Base-by-base conservation (phyloP, 2,888 invertebrate species). In the Eremobia ochroleuca region DNA sequence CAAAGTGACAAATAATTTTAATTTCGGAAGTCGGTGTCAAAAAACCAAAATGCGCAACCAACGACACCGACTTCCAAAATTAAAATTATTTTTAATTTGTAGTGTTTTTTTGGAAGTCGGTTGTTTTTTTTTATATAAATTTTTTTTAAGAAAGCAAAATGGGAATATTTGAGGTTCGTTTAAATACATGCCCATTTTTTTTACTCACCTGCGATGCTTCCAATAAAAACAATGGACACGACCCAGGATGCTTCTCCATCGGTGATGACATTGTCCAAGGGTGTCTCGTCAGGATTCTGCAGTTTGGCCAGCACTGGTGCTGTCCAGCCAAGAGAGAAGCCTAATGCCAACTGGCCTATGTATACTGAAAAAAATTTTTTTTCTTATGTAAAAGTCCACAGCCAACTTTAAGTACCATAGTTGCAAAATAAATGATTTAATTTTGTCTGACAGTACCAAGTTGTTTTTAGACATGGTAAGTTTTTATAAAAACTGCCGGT, bases 351-450 rank as follows among this genome's bases (percentile, higher is more conserved):
- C 37, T 83, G 83, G 1, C 83, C 83, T 3, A 83, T 0, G 52
- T 83, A 83, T 55, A 83, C 82, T 83, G 75, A n/a, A 83, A 81
- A 40, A 25, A 5, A 8, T 28, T 37, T 69, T 21, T 34, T 62
- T 37, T n/a, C 25, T 13, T 34, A 34, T 21, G 15, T n/a, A n/a
- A 64, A n/a, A 15, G 64, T n/a, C 3, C 25, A 25, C 21, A 49
- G 49, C 21, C 25, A 49, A 49, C 21, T 49, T 21, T 25, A 49
- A 49, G 15, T 18, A 46, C 18, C 18, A 15, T 46, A 46, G 46
- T 46, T 46, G 61, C 21, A 61, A 31, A 21, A 31, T 61, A 31
- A 31, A 61, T 61, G 0, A 21, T 21, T 31, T 31, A 0, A 61
- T 61, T 5, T 21, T 59, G 31, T 31, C 31, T 31, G 61, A 21